Conservation (phyloP, 2,113 vertebrate genomes). For the Argyrosomus japonicus region DNA sequence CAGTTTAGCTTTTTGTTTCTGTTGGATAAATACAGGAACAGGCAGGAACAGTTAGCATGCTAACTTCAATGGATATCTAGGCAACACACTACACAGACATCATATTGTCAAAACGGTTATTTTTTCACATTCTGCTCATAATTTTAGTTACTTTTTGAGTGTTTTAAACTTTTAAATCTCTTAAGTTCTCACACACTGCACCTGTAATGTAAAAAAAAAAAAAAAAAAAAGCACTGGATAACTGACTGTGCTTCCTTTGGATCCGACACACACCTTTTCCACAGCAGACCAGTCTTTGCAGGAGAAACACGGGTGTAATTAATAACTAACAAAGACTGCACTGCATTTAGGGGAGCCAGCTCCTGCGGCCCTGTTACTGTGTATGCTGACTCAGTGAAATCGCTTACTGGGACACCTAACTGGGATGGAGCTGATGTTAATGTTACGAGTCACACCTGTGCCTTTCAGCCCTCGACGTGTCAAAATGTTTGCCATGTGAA, state of each 20-base stretch:
- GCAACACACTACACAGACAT: no score
- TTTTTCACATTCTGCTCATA: no score
- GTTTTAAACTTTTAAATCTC: not conserved
- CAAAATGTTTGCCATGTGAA: not conserved
- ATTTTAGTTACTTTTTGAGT: no score
- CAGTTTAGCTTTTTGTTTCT: no score
- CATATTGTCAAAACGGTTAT: no score
- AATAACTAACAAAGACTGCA: not conserved
- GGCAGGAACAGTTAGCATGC: no score
- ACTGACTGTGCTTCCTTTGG: not conserved
- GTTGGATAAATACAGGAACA: not conserved
- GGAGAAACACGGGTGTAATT: not conserved
- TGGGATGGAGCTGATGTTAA: not conserved
- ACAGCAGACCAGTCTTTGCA: not conserved
- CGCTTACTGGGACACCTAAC: not conserved
- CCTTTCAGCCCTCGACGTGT: not conserved
- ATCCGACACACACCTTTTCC: not conserved
- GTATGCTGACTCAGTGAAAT: not conserved
- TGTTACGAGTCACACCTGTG: not conserved
- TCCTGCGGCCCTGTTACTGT: not conserved
- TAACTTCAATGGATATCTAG: no score
- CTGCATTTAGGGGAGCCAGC: not conserved
- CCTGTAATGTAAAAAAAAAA: no score
- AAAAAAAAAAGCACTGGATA: not conserved
- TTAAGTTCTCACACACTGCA: no score